These are phyloP conservation scores for Otis tarda DNA, from an alignment of 2,113 vertebrate species.

Conservation along the genomic window DNA sequence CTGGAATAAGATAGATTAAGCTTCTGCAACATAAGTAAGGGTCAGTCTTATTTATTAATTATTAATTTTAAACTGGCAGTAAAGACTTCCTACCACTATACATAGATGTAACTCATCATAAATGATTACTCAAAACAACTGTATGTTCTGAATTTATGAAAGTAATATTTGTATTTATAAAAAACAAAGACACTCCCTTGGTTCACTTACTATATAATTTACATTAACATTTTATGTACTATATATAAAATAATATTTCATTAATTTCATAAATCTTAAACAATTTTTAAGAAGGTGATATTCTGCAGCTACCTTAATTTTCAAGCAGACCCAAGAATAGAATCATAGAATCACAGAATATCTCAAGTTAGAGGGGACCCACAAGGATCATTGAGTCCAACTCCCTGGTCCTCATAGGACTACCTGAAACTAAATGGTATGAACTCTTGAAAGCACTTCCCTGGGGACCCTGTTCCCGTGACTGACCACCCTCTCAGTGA, in stretches of 20 bases:
- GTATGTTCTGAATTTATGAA: conserved; percentile 10
- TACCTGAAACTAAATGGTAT: not conserved
- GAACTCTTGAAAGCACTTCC: not conserved
- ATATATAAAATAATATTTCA: conserved; percentile 13
- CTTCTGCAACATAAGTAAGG: conserved; percentile 14
- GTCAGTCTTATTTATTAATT: conserved; percentile 17
- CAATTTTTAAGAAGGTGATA: not conserved
- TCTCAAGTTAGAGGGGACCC: not conserved
- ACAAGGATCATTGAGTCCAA: not conserved
- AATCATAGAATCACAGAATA: not conserved
- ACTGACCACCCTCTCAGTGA: not conserved
- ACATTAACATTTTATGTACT: not conserved
- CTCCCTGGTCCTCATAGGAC: not conserved
- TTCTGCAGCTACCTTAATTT: not conserved
- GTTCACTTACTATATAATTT: not conserved
- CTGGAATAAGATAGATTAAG: conserved; percentile 41
- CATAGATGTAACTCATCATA: not conserved
- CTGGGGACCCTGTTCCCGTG: not conserved
- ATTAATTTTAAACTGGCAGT: conserved; percentile 6
- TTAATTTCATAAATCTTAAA: conserved; percentile 33
- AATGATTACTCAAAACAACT: conserved; percentile 41
- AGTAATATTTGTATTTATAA: conserved; percentile 35
- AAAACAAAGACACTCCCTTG: conserved; percentile 31
- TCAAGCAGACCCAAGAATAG: not conserved
- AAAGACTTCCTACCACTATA: conserved; percentile 23